Conservation (phyloP, 2,797 vertebrate species). For the Avahi laniger region DNA sequence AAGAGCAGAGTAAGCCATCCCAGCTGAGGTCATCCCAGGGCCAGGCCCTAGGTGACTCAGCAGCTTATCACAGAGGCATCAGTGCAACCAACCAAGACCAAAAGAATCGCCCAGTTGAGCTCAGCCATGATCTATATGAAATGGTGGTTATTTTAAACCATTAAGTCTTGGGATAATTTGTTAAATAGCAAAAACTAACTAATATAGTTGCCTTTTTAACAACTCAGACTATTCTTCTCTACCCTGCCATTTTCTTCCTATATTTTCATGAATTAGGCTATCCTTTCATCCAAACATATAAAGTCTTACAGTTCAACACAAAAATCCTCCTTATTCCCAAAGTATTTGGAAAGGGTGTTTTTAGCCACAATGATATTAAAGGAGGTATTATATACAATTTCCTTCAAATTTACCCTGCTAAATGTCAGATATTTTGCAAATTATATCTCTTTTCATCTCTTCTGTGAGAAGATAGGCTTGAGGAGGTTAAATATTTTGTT, state of each 20-base stretch:
- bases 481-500: neutral
- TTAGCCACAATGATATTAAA: neutral
- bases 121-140: neutral
- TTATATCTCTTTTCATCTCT: neutral
- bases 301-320: neutral
- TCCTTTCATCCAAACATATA: neutral
- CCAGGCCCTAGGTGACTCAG: neutral
- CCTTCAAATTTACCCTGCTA: neutral
- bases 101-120: neutral
- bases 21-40: neutral
- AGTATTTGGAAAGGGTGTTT: neutral
- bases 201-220: neutral
- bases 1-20: neutral
- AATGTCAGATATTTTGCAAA: neutral
- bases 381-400: neutral
- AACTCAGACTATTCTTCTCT: neutral
- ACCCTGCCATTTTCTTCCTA: neutral
- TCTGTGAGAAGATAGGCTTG: neutral
- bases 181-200: neutral
- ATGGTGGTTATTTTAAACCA: neutral
- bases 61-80: neutral
- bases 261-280: neutral
- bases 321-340: neutral
- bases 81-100: neutral
- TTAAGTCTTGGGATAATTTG: neutral